Evolutionary conservation across 2,113 vertebrate genomes (phyloP).

Genomic region (Ondatra zibethicus): DNA sequence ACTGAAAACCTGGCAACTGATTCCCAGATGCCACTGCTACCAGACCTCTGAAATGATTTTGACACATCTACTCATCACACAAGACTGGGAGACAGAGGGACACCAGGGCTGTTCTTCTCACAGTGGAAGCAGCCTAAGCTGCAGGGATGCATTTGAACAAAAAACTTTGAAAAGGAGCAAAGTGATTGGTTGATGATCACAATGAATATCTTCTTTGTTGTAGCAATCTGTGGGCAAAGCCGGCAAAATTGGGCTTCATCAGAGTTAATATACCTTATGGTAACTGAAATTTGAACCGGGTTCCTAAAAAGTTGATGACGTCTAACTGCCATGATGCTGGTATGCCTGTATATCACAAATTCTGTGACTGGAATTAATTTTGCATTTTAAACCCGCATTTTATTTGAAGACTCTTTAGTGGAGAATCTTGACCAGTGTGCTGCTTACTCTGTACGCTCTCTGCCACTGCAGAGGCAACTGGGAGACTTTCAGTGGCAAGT

Average conservation of each 20-base stretch:
- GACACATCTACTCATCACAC: neutral
- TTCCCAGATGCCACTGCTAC: neutral
- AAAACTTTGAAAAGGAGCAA: neutral
- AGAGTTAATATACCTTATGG: neutral
- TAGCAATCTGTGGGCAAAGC: neutral
- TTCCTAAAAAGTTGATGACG: neutral
- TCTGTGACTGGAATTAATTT: conserved; percentile 42
- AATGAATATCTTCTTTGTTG: neutral
- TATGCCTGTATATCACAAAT: neutral
- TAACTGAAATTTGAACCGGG: neutral
- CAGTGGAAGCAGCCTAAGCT: neutral
- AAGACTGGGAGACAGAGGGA: neutral
- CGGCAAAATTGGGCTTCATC: neutral
- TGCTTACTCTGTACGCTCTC: neutral
- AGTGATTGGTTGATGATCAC: neutral
- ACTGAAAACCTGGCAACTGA: neutral
- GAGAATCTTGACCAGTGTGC: neutral
- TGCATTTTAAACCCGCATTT: neutral
- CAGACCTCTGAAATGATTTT: neutral
- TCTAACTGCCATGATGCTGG: neutral
- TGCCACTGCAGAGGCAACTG: neutral
- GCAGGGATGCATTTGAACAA: neutral
- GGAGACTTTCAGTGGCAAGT: neutral
- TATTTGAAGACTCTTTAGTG: neutral
- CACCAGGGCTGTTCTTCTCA: neutral